Percentiles rank a stretch among this genome's conserved stretches.
Conservation (phyloP, 1,140 invertebrate species). For the Lasaia peninsularis region DNA sequence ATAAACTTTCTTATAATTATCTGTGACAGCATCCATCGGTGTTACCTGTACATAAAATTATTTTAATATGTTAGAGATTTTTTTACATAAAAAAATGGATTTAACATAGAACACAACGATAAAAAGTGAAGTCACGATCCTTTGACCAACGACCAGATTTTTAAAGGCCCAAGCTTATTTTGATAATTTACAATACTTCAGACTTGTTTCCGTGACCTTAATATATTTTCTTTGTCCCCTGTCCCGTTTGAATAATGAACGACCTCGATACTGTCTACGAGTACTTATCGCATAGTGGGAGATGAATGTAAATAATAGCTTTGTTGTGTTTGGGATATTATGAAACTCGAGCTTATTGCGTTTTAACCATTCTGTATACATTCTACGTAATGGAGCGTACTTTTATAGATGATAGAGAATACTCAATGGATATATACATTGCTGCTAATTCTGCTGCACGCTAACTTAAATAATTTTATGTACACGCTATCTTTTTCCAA, state of each 20-base stretch:
- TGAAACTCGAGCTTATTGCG: constrained; percentile 4
- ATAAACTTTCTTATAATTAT: no score
- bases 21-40: no score
- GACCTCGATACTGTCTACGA: constrained; percentile 1
- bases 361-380: neutral
- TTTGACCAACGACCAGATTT: neutral
- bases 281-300: constrained; percentile 1
- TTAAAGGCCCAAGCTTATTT: neutral
- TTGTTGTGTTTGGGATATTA: constrained; percentile 5
- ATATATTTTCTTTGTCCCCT: neutral
- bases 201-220: neutral
- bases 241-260: constrained; percentile 2
- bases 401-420: neutral
- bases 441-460: no score
- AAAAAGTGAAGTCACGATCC: neutral
- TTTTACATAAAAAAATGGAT: no score
- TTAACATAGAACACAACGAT: no score
- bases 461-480: no score
- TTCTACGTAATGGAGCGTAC: neutral
- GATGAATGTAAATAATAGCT: constrained; percentile 8
- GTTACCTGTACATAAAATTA: no score
- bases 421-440: no score
- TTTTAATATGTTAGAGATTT: no score
- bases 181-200: neutral
- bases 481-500: no score